Conservation (phyloP, 2,113 vertebrate genomes). For the Spheniscus mendiculus region DNA sequence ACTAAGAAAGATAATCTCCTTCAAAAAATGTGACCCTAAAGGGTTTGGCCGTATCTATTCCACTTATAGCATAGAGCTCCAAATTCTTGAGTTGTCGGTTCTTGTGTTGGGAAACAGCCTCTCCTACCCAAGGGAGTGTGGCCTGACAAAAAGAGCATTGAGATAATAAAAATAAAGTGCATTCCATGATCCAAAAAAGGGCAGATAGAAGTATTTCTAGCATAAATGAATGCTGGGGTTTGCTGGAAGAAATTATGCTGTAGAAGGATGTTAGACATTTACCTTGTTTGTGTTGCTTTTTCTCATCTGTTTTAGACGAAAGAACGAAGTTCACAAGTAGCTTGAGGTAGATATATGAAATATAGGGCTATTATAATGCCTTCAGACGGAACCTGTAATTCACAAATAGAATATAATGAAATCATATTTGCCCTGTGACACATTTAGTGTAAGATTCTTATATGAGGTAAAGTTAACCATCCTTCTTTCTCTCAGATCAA, state of each 20-base stretch:
- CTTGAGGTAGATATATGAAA: neutral
- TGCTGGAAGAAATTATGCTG: neutral
- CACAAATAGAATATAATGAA: neutral
- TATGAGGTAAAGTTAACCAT: neutral
- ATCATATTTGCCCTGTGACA: neutral
- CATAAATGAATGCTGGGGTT: neutral
- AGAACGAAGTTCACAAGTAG: neutral
- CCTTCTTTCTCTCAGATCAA: neutral
- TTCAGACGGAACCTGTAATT: neutral
- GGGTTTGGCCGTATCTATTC: neutral
- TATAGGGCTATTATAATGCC: neutral
- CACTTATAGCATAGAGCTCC: neutral
- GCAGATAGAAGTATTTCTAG: constrained; percentile 9
- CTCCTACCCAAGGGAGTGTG: constrained; percentile 15
- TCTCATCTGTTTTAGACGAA: neutral
- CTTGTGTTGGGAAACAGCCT: neutral
- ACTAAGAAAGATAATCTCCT: neutral
- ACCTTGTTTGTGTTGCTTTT: neutral
- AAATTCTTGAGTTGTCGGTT: constrained; percentile 34
- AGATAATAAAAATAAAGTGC: constrained; percentile 26
- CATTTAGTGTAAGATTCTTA: neutral
- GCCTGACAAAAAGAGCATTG: constrained; percentile 41
- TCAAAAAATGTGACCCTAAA: constrained; percentile 37
- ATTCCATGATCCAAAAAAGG: neutral
- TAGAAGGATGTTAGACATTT: neutral